Base-by-base conservation (phyloP, 2,113 vertebrate species). In the Alligator sinensis region DNA sequence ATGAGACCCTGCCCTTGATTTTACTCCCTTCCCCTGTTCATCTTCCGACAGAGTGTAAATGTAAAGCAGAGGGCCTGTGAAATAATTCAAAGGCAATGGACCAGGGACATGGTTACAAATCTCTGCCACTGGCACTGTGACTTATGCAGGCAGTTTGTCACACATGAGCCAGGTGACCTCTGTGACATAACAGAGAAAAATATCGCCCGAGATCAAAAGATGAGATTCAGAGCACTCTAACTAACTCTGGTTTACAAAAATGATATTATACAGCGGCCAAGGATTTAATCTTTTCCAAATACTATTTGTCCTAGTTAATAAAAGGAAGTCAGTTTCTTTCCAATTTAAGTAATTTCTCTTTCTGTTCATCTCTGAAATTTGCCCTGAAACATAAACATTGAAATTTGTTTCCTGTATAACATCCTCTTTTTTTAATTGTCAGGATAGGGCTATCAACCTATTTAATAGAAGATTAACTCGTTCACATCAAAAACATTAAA, bases 21-120 rank as follows among this genome's bases (percentile, higher is more conserved):
- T 98, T 97, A 98, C 98, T 98, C 97, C 96, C 97, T 96, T 98
- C 97, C 98, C 98, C 98, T 98, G 98, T 98, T 99, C 98, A 99
- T 99, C 99, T 99, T 98, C 98, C 98, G 93, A 98, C 98, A 98
- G 97, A 96, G 97, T 97, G 97, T 97, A 98, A 98, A 98, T 98
- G 98, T 98, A 98, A 98, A 98, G 97, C 97, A 98, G 97, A 97
- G 95, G 98, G 97, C 98, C 98, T 98, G 98, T 25, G 98, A 98
- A 99, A 99, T 99, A 99, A 99, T 99, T 99, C 98, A 99, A 99
- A 99, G 98, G 98, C 98, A 99, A 98, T 99, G 98, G 99, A 99
- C 98, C 99, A 99, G 98, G 98, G 98, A 99, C 99, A 98, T 95
- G 97, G 98, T 99, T 98, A 99, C 99, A 99, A 99, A 99, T 99